Evolutionary conservation across 2,888 invertebrate genomes (phyloP).

Genomic region (Colletes collaris): DNA sequence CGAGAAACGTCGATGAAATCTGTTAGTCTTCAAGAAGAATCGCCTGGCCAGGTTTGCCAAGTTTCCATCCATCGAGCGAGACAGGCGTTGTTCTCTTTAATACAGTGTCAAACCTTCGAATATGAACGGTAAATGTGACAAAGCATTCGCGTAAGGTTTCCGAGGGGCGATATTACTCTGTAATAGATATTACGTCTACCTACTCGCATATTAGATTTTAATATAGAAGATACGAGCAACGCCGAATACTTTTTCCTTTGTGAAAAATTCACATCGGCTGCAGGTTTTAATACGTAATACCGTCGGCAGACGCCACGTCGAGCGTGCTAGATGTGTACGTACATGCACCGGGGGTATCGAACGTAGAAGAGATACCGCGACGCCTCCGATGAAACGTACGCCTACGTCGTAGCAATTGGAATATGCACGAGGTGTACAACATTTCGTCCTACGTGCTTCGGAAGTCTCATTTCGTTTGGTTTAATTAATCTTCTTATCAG

Average conservation of each 20-base stretch:
- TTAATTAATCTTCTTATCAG: neutral
- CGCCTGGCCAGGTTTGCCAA: too few relatives aligned
- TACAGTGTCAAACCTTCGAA: slow-evolving; percentile 59
- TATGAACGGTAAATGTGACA: slow-evolving; percentile 74
- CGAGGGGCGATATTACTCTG: slow-evolving; percentile 74
- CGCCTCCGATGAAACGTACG: slow-evolving; percentile 39
- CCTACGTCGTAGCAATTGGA: too few relatives aligned
- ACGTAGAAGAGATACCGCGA: slow-evolving; percentile 45
- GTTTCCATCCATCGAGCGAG: neutral
- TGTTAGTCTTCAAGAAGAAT: too few relatives aligned
- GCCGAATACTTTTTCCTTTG: slow-evolving; percentile 73
- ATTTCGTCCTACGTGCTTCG: too few relatives aligned
- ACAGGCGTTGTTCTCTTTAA: slow-evolving; percentile 52
- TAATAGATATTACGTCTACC: slow-evolving; percentile 77
- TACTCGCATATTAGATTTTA: slow-evolving; percentile 75
- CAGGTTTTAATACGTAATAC: slow-evolving; percentile 74
- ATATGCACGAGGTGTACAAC: too few relatives aligned
- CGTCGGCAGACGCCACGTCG: slow-evolving; percentile 63
- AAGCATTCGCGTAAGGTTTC: slow-evolving; percentile 74
- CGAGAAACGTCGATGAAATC: too few relatives aligned
- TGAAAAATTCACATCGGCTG: slow-evolving; percentile 73
- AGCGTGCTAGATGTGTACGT: slow-evolving; percentile 55
- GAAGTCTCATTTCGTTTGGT: neutral
- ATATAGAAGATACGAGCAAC: slow-evolving; percentile 73
- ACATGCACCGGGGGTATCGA: slow-evolving; percentile 54